Percentiles rank a stretch among this genome's conserved stretches.
Conservation (phyloP, 2,113 vertebrate genomes). For the Eclectus roratus region DNA sequence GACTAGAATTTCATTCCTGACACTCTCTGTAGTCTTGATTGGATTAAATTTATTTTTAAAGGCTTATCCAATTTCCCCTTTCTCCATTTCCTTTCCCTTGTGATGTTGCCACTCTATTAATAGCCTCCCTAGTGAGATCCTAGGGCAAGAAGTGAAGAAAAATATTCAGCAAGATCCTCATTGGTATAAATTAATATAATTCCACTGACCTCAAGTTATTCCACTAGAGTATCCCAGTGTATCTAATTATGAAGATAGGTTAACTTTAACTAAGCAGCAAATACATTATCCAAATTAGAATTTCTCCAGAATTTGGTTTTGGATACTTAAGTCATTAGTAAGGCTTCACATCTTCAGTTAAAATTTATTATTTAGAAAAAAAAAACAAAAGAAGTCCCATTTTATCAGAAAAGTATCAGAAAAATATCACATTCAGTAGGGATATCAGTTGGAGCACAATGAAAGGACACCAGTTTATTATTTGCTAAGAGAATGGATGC, state of each 20-base stretch:
- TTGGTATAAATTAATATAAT: constrained; percentile 34
- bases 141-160: constrained; percentile 28
- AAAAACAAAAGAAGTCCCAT: background rate
- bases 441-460: background rate
- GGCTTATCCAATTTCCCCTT: background rate
- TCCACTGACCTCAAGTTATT: constrained; percentile 12
- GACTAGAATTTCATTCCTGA: constrained; percentile 1
- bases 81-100: background rate
- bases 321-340: background rate
- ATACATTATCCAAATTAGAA: background rate
- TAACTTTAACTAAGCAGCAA: constrained; percentile 44
- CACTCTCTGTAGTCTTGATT: constrained; percentile 8
- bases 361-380: background rate
- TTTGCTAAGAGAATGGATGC: background rate
- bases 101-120: constrained; percentile 41
- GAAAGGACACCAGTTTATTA: background rate
- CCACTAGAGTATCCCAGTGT: background rate
- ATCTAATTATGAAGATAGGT: constrained; percentile 32
- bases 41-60: constrained; percentile 49
- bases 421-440: background rate
- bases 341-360: background rate
- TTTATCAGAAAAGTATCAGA: background rate
- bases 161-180: constrained; percentile 31
- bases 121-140: constrained; percentile 27
- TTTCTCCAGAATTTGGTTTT: background rate